Conservation (phyloP, 1,140 invertebrate species). For the Drosophila tsacasi region DNA sequence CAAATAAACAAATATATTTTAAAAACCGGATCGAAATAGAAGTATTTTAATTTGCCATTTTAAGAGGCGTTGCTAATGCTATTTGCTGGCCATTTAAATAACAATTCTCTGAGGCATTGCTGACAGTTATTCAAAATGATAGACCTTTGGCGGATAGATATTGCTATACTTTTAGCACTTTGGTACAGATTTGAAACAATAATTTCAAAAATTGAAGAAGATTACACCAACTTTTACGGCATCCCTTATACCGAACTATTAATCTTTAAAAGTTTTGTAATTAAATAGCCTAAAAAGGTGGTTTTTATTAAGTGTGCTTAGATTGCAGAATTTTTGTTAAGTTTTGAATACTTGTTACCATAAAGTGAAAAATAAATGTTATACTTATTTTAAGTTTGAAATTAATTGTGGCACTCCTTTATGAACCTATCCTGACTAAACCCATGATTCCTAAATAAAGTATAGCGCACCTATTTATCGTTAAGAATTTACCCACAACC, state of each 20-base stretch:
- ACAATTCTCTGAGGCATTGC: neutral
- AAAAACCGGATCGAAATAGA: neutral
- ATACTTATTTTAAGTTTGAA: too few species aligned
- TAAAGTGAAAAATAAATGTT: neutral
- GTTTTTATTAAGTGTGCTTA: neutral
- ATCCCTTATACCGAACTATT: neutral
- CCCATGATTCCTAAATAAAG: neutral
- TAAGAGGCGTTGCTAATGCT: neutral
- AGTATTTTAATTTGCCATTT: neutral
- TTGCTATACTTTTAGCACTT: neutral
- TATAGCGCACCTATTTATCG: conserved; percentile 33
- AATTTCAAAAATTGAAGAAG: neutral
- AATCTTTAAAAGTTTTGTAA: neutral
- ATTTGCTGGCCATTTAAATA: neutral
- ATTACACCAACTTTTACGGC: neutral
- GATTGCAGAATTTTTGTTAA: neutral
- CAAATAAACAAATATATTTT: conserved; percentile 4
- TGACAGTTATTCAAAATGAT: conserved; percentile 13
- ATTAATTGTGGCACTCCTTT: neutral
- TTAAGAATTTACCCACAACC: conserved; percentile 3
- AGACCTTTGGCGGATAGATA: conserved; percentile 8
- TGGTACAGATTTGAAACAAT: neutral
- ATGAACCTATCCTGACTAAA: neutral
- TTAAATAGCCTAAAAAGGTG: neutral
- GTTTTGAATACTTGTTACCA: neutral